These are phyloP conservation scores for Fregetta grallaria DNA, from an alignment of 2,113 vertebrate genomes.

Conservation along the genomic window DNA sequence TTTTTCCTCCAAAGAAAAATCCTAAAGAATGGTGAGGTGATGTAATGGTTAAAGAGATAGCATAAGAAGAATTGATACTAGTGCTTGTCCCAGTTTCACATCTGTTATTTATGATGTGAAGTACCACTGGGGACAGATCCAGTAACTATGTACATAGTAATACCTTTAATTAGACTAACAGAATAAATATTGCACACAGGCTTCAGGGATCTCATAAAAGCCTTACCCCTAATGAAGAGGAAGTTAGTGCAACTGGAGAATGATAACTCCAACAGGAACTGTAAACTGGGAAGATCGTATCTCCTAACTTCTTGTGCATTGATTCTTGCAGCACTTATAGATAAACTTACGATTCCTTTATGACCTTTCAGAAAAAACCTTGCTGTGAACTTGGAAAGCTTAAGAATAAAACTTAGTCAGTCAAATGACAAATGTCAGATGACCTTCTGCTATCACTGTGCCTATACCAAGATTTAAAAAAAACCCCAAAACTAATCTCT, in stretches of 20 bases:
- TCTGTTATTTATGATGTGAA: conserved; percentile 22
- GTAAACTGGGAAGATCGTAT: background rate
- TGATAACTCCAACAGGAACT: background rate
- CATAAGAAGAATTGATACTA: background rate
- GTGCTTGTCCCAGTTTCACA: background rate
- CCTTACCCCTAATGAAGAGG: background rate
- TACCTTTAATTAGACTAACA: conserved; percentile 47
- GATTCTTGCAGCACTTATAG: background rate
- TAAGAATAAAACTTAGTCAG: background rate
- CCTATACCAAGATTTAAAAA: background rate
- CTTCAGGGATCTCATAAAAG: conserved; percentile 14
- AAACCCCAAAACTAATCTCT: background rate
- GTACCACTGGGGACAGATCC: background rate
- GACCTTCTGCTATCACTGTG: background rate
- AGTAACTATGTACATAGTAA: background rate
- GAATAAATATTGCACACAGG: conserved; percentile 14
- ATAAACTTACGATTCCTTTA: background rate
- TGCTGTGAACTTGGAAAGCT: background rate
- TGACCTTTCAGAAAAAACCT: background rate
- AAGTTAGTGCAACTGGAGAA: background rate
- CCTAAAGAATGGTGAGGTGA: background rate
- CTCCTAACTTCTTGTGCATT: background rate
- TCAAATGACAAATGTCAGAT: background rate
- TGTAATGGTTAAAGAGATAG: background rate
- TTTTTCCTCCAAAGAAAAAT: background rate